Evolutionary conservation across 2,888 invertebrate genomes (phyloP), one percentile per base, ranked within the genome.

Genomic region (Lydus trimaculatus): DNA sequence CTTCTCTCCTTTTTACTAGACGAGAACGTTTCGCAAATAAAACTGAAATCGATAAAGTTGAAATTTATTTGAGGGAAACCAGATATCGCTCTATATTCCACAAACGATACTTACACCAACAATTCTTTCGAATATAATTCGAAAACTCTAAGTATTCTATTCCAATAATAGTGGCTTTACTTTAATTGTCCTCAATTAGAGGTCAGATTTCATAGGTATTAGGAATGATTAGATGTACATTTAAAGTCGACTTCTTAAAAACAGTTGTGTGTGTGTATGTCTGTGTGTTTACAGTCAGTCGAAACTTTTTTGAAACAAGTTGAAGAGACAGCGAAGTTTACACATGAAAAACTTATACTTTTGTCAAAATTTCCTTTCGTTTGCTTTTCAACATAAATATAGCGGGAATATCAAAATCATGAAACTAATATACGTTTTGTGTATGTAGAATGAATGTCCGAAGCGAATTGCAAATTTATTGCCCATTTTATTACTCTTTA

Each of bases 401-500:
- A 1, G 17, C 7, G 20, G n/a, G 7, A 20, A 48, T 9, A 48
- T 48, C 48, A 48, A 48, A 56, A 56, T 20, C 4, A 17, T n/a
- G 43, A 17, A 43, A 17, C 25, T 25, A 56, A 56, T 56, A 23
- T 9, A 48, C 17, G 17, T 48, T 15, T 43, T n/a, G 13, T 25
- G 25, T 56, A 6, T 56, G 13, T 69, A 73, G 70, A 65, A 71
- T 69, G 72, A 75, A 70, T 70, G 73, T 64, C 62, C 74, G 76
- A 62, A 17, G 36, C 36, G 36, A 60, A 60, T 33, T 36, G 62
- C 65, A 82, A 83, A 83, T 83, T 83, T 82, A 83, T 80, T 73
- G 78, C 75, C 78, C 73, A 75, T 79, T 82, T 82, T 82, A 83
- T 83, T 82, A 82, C 80, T 82, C 82, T 82, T 83, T 81, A 81